Percentiles rank a stretch among this genome's conserved stretches.
Conservation (phyloP, 92 coral and sea anemone genomes). For the Metridium senile region DNA sequence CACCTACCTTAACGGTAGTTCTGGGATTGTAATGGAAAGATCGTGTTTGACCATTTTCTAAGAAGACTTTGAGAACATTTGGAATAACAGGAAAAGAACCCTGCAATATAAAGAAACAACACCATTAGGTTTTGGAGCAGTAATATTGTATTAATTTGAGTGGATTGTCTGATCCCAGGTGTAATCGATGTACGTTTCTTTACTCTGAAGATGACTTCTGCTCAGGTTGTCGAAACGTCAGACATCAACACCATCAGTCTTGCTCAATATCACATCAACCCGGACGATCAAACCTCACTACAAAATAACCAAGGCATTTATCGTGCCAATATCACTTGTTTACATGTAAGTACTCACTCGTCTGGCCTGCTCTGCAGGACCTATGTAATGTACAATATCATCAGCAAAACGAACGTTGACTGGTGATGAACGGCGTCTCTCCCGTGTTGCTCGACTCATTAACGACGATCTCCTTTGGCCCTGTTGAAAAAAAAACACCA, state of each 20-base stretch:
- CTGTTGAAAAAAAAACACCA: constrained; percentile 36
- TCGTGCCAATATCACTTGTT: too few relatives aligned
- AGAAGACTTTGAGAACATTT: constrained; percentile 86
- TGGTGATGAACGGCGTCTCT: constrained; percentile 86
- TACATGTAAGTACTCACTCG: constrained; percentile 78
- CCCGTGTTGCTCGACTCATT: constrained; percentile 95
- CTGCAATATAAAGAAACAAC: constrained; percentile 52
- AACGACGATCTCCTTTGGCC: constrained; percentile 88
- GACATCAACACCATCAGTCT: too few relatives aligned
- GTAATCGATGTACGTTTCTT: too few relatives aligned
- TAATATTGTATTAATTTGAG: too few relatives aligned
- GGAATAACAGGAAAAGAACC: constrained; percentile 91
- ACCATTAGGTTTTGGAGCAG: too few relatives aligned
- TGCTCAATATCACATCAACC: too few relatives aligned
- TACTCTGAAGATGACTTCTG: too few relatives aligned
- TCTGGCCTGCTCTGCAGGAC: constrained; percentile 85
- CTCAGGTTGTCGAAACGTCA: too few relatives aligned
- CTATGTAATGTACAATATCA: constrained; percentile 89
- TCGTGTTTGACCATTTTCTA: constrained; percentile 97
- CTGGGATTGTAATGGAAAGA: constrained; percentile 83
- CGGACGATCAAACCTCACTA: too few relatives aligned
- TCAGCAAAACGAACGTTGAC: constrained; percentile 95
- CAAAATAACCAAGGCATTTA: too few relatives aligned
- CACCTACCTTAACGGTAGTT: constrained; percentile 72
- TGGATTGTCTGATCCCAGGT: too few relatives aligned